These are phyloP conservation scores for Drosophila lutescens DNA, from an alignment of 2,888 invertebrate genomes.

Conservation along the genomic window DNA sequence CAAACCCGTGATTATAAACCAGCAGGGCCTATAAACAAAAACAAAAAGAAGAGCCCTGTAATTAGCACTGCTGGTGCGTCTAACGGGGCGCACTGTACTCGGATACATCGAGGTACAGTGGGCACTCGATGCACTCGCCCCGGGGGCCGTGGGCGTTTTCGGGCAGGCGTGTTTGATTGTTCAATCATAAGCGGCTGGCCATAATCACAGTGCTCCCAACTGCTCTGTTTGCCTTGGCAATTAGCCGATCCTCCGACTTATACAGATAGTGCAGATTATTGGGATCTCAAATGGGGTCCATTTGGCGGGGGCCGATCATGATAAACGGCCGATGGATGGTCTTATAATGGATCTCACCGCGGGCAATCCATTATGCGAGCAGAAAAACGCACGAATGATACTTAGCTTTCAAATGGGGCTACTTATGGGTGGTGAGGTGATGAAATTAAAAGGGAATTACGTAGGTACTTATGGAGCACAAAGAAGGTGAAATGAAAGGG, in stretches of 20 bases:
- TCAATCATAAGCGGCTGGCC: constrained; percentile 68
- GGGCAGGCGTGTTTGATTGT: constrained; percentile 72
- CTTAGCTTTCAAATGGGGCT: too few relatives aligned
- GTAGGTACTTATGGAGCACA: neutral
- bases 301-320: constrained; percentile 50
- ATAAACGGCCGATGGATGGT: constrained; percentile 44
- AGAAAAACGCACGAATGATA: constrained; percentile 5
- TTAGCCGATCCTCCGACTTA: constrained; percentile 32
- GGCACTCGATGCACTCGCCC: constrained; percentile 22
- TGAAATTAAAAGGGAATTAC: constrained; percentile 2
- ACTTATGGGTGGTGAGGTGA: neutral
- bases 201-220: constrained; percentile 63
- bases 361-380: neutral
- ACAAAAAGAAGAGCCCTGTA: constrained; percentile 32
- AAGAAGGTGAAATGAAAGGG: neutral
- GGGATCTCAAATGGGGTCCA: constrained; percentile 21
- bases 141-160: constrained; percentile 71
- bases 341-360: constrained; percentile 31
- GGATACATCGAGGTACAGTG: neutral
- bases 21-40: constrained; percentile 4
- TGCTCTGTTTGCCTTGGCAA: constrained; percentile 63
- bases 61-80: constrained; percentile 69
- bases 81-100: constrained; percentile 47
- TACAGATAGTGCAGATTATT: constrained; percentile 4
- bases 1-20: constrained; percentile 64